Evolutionary conservation across 2,113 vertebrate genomes (phyloP).

Genomic region (Equus przewalskii): DNA sequence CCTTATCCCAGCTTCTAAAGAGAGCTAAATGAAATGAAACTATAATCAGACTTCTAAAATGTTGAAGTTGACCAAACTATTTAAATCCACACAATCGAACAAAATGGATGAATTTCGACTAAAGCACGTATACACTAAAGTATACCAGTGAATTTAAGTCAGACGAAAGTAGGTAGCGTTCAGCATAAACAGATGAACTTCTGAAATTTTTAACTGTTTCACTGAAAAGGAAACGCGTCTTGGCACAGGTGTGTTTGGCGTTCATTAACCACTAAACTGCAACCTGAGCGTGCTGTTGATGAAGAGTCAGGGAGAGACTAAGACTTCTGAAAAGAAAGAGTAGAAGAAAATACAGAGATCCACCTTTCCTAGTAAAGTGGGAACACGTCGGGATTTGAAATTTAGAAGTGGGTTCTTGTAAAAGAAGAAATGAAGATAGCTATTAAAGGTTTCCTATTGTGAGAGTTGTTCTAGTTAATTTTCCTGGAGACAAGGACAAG

Average conservation of each 20-base stretch:
- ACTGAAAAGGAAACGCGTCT: background rate
- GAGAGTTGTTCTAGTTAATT: background rate
- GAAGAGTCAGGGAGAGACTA: background rate
- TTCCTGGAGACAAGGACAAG: background rate
- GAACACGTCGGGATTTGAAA: background rate
- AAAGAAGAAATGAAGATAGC: background rate
- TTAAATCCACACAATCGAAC: background rate
- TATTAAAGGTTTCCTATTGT: background rate
- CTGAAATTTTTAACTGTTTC: slow-evolving; percentile 19
- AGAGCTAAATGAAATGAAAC: slow-evolving; percentile 62
- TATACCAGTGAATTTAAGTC: background rate
- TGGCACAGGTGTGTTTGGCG: background rate
- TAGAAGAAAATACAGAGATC: background rate
- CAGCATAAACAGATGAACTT: background rate
- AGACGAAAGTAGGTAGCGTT: background rate
- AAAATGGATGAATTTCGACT: background rate
- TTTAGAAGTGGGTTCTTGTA: background rate
- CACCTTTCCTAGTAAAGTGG: background rate
- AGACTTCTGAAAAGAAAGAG: slow-evolving; percentile 17
- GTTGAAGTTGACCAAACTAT: slow-evolving; percentile 36
- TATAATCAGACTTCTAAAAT: slow-evolving; percentile 5
- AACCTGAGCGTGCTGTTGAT: background rate
- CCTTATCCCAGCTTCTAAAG: slow-evolving; percentile 39
- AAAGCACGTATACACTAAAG: background rate
- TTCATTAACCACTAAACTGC: background rate